Evolutionary conservation across 2,113 vertebrate species (phyloP), one percentile per base, ranked within the genome.

Genomic region (Semnopithecus entellus): DNA sequence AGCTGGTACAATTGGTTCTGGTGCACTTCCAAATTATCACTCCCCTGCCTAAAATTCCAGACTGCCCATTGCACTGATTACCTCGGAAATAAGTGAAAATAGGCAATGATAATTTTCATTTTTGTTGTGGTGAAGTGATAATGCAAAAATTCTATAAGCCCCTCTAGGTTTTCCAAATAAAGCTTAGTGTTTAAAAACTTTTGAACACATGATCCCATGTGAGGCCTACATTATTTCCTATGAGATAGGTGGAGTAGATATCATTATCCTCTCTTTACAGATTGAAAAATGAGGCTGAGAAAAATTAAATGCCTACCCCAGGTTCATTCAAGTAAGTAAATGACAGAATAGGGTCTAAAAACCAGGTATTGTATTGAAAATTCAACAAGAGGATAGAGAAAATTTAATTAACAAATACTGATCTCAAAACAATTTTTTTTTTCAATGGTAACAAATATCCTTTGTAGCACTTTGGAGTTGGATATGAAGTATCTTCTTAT

Each of bases 301-400:
- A 91, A 78, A 86, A 61, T 40, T 38, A 72, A 72, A 68, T 35
- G 22, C 61, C 61, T 38, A 17, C 20, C 30, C 18, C 18, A 82
- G 88, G 50, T 13, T 78, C 88, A 87, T 92, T 85, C 23, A 68
- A 25, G 66, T 75, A 64, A 76, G 6, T n/a, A 66, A 84, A 70
- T 59, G 35, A 45, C 45, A 85, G 35, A 89, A 87, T 57, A 78
- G 45, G 17, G 9, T 81, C 92, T 95, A 57, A 94, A 90, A 94
- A 23, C 13, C 38, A 92, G 50, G 50, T 61, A 68, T 96, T 92
- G 68, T 3, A 2, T 1, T 68, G 52, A 90, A 92, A 92, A 91
- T 59, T 84, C 48, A 95, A 75, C 35, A 93, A 70, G 30, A 90
- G 35, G 38, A 59, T 94, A 88, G 35, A 94, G 45, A 88, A 97